Percentiles rank a stretch among this genome's conserved stretches.
These are phyloP conservation scores for Zygogramma bicolorata DNA, from an alignment of 2,888 invertebrate species.

Conservation along the genomic window DNA sequence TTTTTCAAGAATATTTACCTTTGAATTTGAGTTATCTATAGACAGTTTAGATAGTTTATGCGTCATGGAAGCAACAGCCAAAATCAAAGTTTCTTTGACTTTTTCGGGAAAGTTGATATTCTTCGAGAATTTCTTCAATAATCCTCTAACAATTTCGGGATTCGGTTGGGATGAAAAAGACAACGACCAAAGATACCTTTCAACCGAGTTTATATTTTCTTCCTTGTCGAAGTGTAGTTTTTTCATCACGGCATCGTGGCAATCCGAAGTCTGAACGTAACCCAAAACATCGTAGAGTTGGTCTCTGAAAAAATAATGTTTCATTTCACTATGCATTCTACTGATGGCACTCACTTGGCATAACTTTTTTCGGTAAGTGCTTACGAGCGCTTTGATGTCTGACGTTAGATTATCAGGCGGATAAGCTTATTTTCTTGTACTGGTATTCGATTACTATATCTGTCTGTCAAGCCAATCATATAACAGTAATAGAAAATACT, in stretches of 20 bases:
- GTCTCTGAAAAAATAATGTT: constrained; percentile 67
- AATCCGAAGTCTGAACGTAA: constrained; percentile 76
- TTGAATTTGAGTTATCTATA: constrained; percentile 11
- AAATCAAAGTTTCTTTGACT: constrained; percentile 75
- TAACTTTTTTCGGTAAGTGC: too few relatives aligned
- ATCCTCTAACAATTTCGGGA: constrained; percentile 69
- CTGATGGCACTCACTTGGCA: too few relatives aligned
- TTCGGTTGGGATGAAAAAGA: constrained; percentile 78
- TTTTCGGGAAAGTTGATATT: constrained; percentile 70
- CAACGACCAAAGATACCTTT: constrained; percentile 81
- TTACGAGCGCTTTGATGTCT: too few relatives aligned
- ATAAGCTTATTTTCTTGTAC: too few relatives aligned
- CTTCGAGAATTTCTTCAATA: constrained; percentile 67
- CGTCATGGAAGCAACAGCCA: constrained; percentile 76
- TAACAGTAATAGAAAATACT: too few relatives aligned
- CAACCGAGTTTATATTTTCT: constrained; percentile 67
- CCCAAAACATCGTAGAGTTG: constrained; percentile 80
- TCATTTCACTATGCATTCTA: too few relatives aligned
- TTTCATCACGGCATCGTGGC: constrained; percentile 78
- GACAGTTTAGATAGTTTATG: constrained; percentile 63
- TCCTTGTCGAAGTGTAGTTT: constrained; percentile 72
- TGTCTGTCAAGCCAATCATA: too few relatives aligned
- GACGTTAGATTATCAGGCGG: too few relatives aligned
- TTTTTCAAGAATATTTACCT: too few relatives aligned
- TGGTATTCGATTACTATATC: too few relatives aligned